A percentile compares a stretch with the other conserved stretches of the same genome.
These are phyloP conservation scores for Cyrtonyx montezumae DNA, from an alignment of 2,113 vertebrate genomes.

Conservation along the genomic window DNA sequence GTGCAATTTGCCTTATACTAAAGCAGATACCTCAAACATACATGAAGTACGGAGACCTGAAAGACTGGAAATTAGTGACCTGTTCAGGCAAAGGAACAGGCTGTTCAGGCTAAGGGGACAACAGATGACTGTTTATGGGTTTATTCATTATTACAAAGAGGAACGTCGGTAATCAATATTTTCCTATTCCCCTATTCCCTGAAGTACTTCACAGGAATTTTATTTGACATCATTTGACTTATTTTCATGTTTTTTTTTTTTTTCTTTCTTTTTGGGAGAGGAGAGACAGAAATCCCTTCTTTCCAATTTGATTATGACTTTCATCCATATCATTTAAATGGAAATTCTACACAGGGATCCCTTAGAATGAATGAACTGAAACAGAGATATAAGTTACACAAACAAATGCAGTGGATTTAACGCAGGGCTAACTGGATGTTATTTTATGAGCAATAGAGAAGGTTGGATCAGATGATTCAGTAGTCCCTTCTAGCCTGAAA, in stretches of 20 bases:
- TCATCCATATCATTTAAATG: neutral
- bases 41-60: neutral
- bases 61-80: conserved; percentile 55
- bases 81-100: neutral
- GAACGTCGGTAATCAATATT: neutral
- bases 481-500: conserved; percentile 42
- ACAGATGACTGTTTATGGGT: neutral
- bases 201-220: neutral
- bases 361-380: conserved; percentile 2
- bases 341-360: neutral
- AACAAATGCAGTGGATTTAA: neutral
- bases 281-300: neutral
- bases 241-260: neutral
- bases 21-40: conserved; percentile 3
- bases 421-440: neutral
- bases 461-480: conserved; percentile 6
- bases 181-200: neutral
- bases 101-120: neutral
- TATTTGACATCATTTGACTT: neutral
- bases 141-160: neutral
- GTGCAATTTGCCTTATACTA: neutral
- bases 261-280: neutral
- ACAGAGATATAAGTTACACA: neutral
- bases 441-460: conserved; percentile 18
- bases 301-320: conserved; percentile 6